Evolutionary conservation across 2,797 vertebrate genomes (phyloP), one percentile per base, ranked within the genome.

Genomic region (Paramormyrops hopkinsi): DNA sequence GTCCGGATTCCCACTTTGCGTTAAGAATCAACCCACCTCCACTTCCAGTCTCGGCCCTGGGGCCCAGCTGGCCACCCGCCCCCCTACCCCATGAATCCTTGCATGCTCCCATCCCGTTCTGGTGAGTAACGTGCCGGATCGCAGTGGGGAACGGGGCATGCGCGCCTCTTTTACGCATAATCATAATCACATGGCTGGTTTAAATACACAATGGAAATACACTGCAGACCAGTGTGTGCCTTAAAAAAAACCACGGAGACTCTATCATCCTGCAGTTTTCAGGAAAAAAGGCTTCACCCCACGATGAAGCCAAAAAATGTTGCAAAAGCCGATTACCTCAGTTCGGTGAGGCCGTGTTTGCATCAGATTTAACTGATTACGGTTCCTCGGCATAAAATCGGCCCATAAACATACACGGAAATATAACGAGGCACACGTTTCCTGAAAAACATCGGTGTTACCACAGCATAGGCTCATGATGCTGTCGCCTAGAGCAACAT

Each of bases 321-420:
- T 87, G 50, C 50, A 87, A 87, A 56, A 87, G 50, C 25, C 51
- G 22, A 79, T 89, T 90, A 91, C 90, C 88, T 92, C 89, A 91
- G 65, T 88, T 79, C 7, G 50, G 83, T 84, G 83, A 90, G 59
- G 51, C 85, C 88, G 89, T 91, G 89, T 92, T 91, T 93, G 91
- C 88, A 90, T 92, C 87, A 53, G 89, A 90, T 90, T 88, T 51
- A 91, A 90, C 89, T 94, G 92, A 94, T 94, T 94, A 91, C 89
- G 2, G 89, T 90, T 51, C 69, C 73, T 88, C 92, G 91, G 92
- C 93, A 4, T 25, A 3, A 56, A 53, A 88, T 87, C 91, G 91
- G 91, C 54, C 65, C 48, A 88, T 82, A 33, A 90, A 91, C 91
- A 93, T 91, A 93, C 41, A 50, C 6, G 0, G 41, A 88, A 48